Conservation (phyloP, 1,140 invertebrate species). For the Drosophila repleta region DNA sequence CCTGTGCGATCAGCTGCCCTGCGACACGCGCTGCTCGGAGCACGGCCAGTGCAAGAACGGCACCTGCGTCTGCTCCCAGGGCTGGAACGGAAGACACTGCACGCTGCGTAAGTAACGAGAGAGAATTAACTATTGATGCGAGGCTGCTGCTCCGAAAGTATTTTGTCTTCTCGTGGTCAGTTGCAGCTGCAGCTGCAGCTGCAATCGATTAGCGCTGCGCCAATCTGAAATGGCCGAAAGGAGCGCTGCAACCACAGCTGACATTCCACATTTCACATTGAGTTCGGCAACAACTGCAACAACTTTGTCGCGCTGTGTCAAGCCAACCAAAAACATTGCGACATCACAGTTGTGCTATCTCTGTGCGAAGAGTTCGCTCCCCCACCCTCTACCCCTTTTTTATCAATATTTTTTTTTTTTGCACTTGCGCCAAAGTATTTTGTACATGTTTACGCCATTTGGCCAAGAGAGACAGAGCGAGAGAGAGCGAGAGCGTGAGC, state of each 20-base stretch:
- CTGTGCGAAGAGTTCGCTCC: not conserved
- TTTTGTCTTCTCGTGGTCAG: no score
- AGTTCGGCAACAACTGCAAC: conserved; percentile 9
- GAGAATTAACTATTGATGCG: not conserved
- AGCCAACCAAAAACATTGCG: conserved; percentile 50
- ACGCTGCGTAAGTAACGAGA: conserved; percentile 92
- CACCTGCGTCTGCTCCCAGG: conserved; percentile 97
- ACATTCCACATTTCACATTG: conserved; percentile 30
- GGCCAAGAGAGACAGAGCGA: conserved; percentile 34
- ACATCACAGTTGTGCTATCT: conserved; percentile 29
- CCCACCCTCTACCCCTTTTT: conserved; percentile 28
- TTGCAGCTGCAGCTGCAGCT: conserved; percentile 12
- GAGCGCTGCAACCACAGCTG: conserved; percentile 36
- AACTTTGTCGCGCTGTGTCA: conserved; percentile 41
- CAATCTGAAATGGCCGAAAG: conserved; percentile 6
- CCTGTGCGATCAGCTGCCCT: conserved; percentile 94
- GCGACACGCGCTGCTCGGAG: conserved; percentile 95
- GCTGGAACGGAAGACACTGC: conserved; percentile 98
- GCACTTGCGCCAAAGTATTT: conserved; percentile 68
- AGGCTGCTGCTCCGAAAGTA: not conserved
- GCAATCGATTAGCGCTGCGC: conserved; percentile 53
- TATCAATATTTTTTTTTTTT: conserved; percentile 54
- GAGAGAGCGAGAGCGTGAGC: no score
- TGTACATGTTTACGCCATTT: conserved; percentile 80
- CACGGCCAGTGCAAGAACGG: conserved; percentile 99